These are phyloP conservation scores for Batillaria attramentaria DNA, from an alignment of 1,140 invertebrate species.

Conservation along the genomic window DNA sequence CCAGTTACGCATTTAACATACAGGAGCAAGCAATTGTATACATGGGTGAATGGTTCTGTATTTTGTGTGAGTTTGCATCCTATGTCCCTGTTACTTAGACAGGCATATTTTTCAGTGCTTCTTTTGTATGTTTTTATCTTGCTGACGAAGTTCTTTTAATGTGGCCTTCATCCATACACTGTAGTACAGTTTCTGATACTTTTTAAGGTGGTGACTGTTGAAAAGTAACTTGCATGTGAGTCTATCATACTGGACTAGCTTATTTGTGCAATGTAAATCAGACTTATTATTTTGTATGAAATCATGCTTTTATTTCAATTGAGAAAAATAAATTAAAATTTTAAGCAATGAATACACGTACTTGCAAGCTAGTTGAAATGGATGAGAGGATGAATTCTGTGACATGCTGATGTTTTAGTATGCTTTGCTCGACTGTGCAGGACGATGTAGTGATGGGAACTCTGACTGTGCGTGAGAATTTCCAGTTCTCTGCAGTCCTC, in stretches of 20 bases:
- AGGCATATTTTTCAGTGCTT: neutral
- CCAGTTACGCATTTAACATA: too few species aligned
- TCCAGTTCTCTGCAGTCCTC: constrained; percentile 68
- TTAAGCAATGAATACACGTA: too few species aligned
- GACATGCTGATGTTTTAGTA: too few species aligned
- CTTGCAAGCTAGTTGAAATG: too few species aligned
- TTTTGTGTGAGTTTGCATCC: too few species aligned
- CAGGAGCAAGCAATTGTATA: too few species aligned
- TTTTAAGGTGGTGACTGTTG: neutral
- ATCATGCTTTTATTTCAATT: too few species aligned
- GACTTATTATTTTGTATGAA: too few species aligned
- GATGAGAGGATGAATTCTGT: too few species aligned
- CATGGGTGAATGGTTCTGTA: neutral
- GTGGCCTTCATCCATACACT: neutral
- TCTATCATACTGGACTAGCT: neutral
- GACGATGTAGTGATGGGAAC: constrained; percentile 71
- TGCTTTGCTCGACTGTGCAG: too few species aligned
- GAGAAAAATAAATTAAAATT: too few species aligned
- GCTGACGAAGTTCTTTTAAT: neutral
- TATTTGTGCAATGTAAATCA: neutral
- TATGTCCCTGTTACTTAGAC: too few species aligned
- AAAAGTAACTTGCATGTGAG: neutral
- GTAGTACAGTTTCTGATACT: neutral
- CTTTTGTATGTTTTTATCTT: neutral
- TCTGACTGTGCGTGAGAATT: constrained; percentile 67